These are phyloP conservation scores for Stenodera caucasica DNA, from an alignment of 2,888 invertebrate genomes.

Conservation along the genomic window DNA sequence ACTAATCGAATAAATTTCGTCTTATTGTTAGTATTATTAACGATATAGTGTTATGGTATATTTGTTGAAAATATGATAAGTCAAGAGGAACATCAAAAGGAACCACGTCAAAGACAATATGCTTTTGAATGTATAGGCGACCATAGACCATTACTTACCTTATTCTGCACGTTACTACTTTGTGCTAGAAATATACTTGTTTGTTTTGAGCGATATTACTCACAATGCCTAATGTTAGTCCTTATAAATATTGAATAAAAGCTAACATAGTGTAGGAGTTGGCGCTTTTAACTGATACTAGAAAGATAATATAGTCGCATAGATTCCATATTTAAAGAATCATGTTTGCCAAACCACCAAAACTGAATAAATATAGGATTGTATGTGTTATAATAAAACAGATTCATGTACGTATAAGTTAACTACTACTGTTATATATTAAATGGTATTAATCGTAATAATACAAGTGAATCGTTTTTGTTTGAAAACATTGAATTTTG, in stretches of 20 bases:
- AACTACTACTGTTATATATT: neutral
- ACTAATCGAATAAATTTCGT: no score
- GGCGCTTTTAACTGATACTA: conserved; percentile 22
- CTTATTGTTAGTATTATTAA: neutral
- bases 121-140: conserved; percentile 19
- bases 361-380: no score
- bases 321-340: no score
- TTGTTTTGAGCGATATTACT: conserved; percentile 27
- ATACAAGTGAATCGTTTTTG: neutral
- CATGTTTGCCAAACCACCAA: no score
- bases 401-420: neutral
- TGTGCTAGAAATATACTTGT: conserved; percentile 2
- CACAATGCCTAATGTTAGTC: conserved; percentile 24
- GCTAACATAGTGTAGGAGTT: conserved; percentile 24
- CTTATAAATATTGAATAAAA: conserved; percentile 30
- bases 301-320: conserved; percentile 25
- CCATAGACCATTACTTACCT: conserved; percentile 19
- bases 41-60: neutral
- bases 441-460: neutral
- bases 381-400: no score
- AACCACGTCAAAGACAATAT: conserved; percentile 15
- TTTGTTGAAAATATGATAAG: neutral
- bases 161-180: conserved; percentile 18
- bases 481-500: neutral
- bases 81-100: conserved; percentile 20